phyloP scores from a whole-genome alignment of 2,113 vertebrate species.

The Brachyistius frenatus region DNA sequence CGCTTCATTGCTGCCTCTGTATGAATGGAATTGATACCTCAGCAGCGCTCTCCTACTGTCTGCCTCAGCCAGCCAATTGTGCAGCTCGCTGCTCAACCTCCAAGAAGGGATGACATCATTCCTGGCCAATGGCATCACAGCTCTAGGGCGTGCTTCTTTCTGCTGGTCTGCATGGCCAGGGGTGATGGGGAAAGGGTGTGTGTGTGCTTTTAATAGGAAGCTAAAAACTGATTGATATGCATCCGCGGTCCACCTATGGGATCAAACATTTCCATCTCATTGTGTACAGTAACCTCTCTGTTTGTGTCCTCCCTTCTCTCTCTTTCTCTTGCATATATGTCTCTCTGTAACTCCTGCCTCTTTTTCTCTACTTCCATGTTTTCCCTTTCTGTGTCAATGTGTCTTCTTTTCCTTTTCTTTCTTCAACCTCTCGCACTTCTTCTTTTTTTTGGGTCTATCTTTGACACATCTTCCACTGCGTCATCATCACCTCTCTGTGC shows the following conservation, averaged over 20 bases:
- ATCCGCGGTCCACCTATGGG: constrained; percentile 45
- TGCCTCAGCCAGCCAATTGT: constrained; percentile 86
- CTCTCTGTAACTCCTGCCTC: neutral
- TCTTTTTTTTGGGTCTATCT: neutral
- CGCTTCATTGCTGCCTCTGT: constrained; percentile 75
- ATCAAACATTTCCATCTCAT: constrained; percentile 63
- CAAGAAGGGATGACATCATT: constrained; percentile 96
- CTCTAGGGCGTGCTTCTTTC: constrained; percentile 86
- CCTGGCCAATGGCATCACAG: constrained; percentile 89
- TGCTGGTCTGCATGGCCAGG: constrained; percentile 38
- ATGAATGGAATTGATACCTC: constrained; percentile 93
- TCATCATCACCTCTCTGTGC: constrained; percentile 27
- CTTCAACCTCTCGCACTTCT: neutral
- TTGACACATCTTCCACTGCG: constrained; percentile 15
- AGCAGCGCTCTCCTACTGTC: constrained; percentile 87
- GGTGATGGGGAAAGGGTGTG: constrained; percentile 30
- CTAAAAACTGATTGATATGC: constrained; percentile 73
- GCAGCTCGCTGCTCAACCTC: constrained; percentile 79
- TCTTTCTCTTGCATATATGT: neutral
- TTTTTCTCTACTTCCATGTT: neutral
- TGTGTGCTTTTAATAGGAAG: constrained; percentile 36
- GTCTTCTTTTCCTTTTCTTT: constrained; percentile 1
- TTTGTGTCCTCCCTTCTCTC: neutral
- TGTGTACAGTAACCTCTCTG: neutral
- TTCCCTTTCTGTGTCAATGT: neutral